phyloP scores from a whole-genome alignment of 2,888 invertebrate genomes.

The Amorpha juglandis region DNA sequence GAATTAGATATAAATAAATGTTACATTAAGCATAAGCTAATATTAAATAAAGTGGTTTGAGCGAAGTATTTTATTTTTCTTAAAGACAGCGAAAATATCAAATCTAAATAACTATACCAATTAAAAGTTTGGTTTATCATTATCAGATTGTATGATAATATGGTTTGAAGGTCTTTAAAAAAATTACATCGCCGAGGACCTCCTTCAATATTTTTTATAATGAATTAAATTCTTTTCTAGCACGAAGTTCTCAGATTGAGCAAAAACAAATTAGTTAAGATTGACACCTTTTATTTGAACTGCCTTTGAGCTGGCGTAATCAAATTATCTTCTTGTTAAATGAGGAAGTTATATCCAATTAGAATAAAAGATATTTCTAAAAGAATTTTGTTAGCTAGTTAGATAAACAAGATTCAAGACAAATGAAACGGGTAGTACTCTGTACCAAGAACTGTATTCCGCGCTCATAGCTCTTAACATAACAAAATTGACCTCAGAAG shows the following conservation, averaged over 20 bases:
- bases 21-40: too few relatives aligned
- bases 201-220: neutral
- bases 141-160: too few relatives aligned
- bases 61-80: too few relatives aligned
- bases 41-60: too few relatives aligned
- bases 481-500: constrained; percentile 2
- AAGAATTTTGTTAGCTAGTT: constrained; percentile 53
- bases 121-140: too few relatives aligned
- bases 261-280: constrained; percentile 10
- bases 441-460: constrained; percentile 24
- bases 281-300: constrained; percentile 17
- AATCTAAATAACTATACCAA: too few relatives aligned
- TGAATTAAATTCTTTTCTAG: neutral
- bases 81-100: too few relatives aligned
- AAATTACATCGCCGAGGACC: too few relatives aligned
- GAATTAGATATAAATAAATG: too few relatives aligned
- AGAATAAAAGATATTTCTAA: constrained; percentile 29
- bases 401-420: constrained; percentile 55
- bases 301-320: neutral
- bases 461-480: neutral
- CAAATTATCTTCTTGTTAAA: constrained; percentile 30
- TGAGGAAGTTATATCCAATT: constrained; percentile 39
- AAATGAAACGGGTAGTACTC: constrained; percentile 57
- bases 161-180: too few relatives aligned
- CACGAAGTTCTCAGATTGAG: neutral